phyloP scores from a whole-genome alignment of 2,888 invertebrate species.

The Hemithea aestivaria region DNA sequence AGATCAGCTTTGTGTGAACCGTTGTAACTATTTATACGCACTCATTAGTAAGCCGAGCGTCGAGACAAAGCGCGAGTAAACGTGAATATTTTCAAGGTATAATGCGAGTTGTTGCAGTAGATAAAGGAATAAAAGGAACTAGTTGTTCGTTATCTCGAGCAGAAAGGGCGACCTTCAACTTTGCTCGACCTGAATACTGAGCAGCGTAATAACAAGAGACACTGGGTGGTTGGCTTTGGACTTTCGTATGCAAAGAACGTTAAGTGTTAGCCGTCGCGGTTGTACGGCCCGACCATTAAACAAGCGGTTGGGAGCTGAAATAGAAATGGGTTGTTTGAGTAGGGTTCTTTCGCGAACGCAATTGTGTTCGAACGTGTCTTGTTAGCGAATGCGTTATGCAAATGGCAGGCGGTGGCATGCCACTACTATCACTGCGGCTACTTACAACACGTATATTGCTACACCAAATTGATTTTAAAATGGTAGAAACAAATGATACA shows the following conservation, averaged over 20 bases:
- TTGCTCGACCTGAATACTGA: slow-evolving; percentile 65
- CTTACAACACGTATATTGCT: slow-evolving; percentile 27
- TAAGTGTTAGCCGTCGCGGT: slow-evolving; percentile 76
- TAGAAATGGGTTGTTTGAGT: slow-evolving; percentile 78
- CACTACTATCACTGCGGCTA: slow-evolving; percentile 40
- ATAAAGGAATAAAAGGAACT: slow-evolving; percentile 49
- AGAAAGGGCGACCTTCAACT: slow-evolving; percentile 70
- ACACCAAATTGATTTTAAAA: slow-evolving; percentile 19
- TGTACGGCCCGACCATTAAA: slow-evolving; percentile 77
- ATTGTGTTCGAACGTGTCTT: slow-evolving; percentile 77
- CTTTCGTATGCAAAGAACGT: slow-evolving; percentile 79
- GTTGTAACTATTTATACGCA: slow-evolving; percentile 28
- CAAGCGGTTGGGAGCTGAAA: slow-evolving; percentile 73
- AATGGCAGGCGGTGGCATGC: slow-evolving; percentile 45
- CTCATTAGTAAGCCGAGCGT: slow-evolving; percentile 25
- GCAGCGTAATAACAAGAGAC: slow-evolving; percentile 69
- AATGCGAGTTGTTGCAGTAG: slow-evolving; percentile 26
- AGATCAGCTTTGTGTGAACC: slow-evolving; percentile 32
- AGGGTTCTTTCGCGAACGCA: slow-evolving; percentile 78
- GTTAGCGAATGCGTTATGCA: slow-evolving; percentile 76
- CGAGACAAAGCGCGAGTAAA: slow-evolving; percentile 22
- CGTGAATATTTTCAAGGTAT: slow-evolving; percentile 29
- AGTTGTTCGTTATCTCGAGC: slow-evolving; percentile 63
- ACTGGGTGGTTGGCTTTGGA: slow-evolving; percentile 61
- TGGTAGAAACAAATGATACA: not conserved